Percentiles rank a stretch among this genome's conserved stretches.
These are phyloP conservation scores for Egretta garzetta DNA, from an alignment of 2,113 vertebrate species.

Conservation along the genomic window DNA sequence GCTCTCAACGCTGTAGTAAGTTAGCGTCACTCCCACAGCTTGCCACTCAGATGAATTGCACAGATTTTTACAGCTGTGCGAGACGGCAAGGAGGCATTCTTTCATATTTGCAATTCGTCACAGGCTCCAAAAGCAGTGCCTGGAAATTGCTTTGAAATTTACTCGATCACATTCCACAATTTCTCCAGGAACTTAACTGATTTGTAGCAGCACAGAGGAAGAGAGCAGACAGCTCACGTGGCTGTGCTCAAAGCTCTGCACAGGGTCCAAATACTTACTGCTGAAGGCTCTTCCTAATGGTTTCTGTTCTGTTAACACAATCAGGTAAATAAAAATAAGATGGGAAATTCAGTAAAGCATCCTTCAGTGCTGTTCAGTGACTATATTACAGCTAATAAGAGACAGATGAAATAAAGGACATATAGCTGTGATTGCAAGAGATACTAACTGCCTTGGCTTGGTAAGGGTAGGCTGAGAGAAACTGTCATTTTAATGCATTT, in stretches of 20 bases:
- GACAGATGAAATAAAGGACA: background rate
- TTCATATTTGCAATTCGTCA: background rate
- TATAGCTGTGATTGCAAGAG: background rate
- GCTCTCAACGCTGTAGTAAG: background rate
- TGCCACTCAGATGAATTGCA: rapidly evolving
- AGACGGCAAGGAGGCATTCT: background rate
- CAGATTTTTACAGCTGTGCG: background rate
- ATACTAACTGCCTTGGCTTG: background rate
- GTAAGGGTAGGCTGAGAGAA: background rate
- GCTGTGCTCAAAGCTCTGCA: background rate
- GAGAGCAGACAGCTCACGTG: rapidly evolving
- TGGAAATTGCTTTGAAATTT: background rate
- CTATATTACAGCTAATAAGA: background rate
- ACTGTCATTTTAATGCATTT: background rate
- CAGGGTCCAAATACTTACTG: background rate
- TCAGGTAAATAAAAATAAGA: background rate
- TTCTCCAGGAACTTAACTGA: background rate
- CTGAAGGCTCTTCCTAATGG: background rate
- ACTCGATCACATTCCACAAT: background rate
- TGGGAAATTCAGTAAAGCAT: background rate
- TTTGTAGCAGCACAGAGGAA: background rate
- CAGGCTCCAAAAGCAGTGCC: background rate
- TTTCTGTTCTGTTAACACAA: background rate
- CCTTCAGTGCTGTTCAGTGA: background rate
- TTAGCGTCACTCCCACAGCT: background rate